Conservation (phyloP, 2,888 invertebrate genomes). For the Xiphydria camelus region DNA sequence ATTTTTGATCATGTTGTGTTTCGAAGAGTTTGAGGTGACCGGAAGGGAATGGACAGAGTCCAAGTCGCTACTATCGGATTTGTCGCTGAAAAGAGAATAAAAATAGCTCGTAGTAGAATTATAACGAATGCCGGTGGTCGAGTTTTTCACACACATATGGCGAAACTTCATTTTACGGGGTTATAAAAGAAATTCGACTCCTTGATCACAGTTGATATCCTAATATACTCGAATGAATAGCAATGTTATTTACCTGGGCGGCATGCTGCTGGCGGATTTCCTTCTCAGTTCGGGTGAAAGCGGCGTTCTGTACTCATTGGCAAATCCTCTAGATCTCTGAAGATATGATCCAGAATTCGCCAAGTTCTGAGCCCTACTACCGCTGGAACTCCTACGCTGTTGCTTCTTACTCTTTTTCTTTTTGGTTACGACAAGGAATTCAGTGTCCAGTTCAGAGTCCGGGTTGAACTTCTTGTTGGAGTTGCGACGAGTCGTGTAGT, state of each 20-base stretch:
- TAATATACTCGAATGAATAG: no score
- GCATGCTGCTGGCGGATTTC: constrained; percentile 77
- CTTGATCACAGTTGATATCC: no score
- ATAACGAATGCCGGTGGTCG: no score
- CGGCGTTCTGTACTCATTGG: constrained; percentile 48
- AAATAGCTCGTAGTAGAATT: neutral
- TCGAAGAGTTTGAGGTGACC: constrained; percentile 60
- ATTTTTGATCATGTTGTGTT: constrained; percentile 48
- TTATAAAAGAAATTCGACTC: no score
- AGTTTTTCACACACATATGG: no score
- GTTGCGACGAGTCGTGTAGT: constrained; percentile 46
- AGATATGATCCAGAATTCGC: constrained; percentile 49
- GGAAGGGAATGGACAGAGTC: constrained; percentile 87
- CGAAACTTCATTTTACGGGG: no score
- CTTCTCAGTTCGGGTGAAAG: constrained; percentile 59
- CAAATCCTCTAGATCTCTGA: constrained; percentile 48
- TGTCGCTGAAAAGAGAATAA: constrained; percentile 62
- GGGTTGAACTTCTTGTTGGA: constrained; percentile 43
- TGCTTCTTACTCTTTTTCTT: constrained; percentile 76
- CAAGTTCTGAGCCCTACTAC: constrained; percentile 52
- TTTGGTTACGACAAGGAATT: constrained; percentile 83
- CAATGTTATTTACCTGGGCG: constrained; percentile 60
- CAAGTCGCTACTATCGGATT: constrained; percentile 81
- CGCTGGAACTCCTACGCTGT: constrained; percentile 57
- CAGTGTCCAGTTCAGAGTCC: constrained; percentile 60